Conservation (phyloP, 2,888 invertebrate species). For the Sphinx pinastri region DNA sequence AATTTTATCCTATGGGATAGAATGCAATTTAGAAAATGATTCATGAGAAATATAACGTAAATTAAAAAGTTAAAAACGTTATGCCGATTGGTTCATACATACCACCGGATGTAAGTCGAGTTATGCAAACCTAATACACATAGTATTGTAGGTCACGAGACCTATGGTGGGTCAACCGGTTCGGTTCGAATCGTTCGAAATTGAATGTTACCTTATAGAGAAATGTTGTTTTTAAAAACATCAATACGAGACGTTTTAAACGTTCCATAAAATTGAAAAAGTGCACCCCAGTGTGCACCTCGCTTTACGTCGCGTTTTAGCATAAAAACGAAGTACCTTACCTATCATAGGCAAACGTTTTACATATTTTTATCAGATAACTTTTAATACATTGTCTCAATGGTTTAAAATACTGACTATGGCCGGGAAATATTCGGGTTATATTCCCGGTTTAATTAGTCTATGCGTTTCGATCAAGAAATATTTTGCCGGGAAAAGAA, state of each 20-base stretch:
- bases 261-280: background rate
- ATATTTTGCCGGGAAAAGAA: no score
- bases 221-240: background rate
- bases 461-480: no score
- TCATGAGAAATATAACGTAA: no score
- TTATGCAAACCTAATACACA: conserved; percentile 57
- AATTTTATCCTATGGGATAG: no score
- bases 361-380: background rate
- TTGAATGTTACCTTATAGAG: conserved; percentile 17
- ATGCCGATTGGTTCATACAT: background rate
- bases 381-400: no score
- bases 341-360: background rate
- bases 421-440: no score
- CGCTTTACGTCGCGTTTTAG: background rate
- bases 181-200: conserved; percentile 34
- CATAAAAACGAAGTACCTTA: no score
- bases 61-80: background rate
- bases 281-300: background rate
- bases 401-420: no score
- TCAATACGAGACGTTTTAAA: background rate
- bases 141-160: conserved; percentile 69
- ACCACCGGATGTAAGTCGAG: conserved; percentile 30
- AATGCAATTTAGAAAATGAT: no score
- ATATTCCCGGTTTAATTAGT: no score
- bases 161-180: conserved; percentile 61